These are phyloP conservation scores for Macroramphosus scolopax DNA, from an alignment of 2,797 vertebrate species.

Conservation along the genomic window DNA sequence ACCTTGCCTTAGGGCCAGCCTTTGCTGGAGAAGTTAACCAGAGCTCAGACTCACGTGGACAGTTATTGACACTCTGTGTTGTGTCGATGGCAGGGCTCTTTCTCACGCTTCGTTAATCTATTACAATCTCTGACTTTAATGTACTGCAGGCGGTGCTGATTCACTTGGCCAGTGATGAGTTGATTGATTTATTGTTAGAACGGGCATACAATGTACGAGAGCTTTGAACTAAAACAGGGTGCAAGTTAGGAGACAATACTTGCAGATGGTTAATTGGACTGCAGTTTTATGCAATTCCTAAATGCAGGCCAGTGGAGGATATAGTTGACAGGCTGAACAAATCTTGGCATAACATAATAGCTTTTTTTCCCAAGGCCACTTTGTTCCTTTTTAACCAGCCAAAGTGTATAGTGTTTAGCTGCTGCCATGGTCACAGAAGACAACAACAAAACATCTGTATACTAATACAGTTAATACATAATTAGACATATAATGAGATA, in stretches of 20 bases:
- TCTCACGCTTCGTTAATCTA: slow-evolving; percentile 40
- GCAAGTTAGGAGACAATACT: no score
- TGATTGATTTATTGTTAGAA: slow-evolving; percentile 30
- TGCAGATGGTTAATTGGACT: background rate
- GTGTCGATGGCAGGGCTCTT: slow-evolving; percentile 49
- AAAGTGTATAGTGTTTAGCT: background rate
- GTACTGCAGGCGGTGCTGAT: slow-evolving; percentile 40
- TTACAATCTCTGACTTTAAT: slow-evolving; percentile 31
- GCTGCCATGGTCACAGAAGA: background rate
- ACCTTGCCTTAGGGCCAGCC: background rate
- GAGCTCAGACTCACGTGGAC: slow-evolving; percentile 30
- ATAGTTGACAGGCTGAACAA: no score
- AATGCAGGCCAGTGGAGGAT: no score
- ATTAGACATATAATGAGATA: background rate
- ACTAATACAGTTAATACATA: background rate
- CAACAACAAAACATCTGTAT: no score
- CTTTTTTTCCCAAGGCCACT: no score
- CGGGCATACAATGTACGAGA: background rate
- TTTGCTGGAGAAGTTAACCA: slow-evolving; percentile 20
- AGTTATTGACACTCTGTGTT: slow-evolving; percentile 43
- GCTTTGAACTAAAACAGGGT: background rate
- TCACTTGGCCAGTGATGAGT: slow-evolving; percentile 20
- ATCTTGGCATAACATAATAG: no score
- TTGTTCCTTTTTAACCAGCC: no score
- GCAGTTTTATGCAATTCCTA: no score